These are phyloP conservation scores for Callyntrura sp. DNA, from an alignment of 2,888 invertebrate genomes.

Conservation along the genomic window DNA sequence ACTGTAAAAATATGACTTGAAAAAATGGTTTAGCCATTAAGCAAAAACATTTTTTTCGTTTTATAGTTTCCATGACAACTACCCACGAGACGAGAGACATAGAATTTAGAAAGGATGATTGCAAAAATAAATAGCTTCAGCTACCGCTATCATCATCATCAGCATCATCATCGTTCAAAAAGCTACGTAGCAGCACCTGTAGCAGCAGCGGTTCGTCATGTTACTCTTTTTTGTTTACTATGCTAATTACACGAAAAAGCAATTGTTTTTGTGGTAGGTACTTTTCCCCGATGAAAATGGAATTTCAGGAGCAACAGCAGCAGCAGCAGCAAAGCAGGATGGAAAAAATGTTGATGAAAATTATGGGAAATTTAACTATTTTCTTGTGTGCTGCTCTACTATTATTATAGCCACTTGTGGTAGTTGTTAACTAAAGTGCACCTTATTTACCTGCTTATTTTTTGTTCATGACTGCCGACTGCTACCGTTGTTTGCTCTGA, in stretches of 20 bases:
- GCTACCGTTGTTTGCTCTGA: neutral
- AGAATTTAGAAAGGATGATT: no score
- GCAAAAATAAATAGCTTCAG: neutral
- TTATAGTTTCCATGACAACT: no score
- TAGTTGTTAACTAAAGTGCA: neutral
- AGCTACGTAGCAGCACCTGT: no score
- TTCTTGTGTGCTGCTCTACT: slow-evolving; percentile 1
- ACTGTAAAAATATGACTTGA: no score
- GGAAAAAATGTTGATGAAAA: slow-evolving; percentile 18
- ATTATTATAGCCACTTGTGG: neutral
- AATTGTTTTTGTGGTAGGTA: neutral
- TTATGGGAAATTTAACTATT: slow-evolving; percentile 25
- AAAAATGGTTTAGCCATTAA: neutral
- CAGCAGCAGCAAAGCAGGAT: neutral
- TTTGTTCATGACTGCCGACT: no score
- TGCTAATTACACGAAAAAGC: slow-evolving; percentile 25
- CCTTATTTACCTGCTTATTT: neutral
- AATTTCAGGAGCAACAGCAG: neutral
- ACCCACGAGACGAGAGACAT: neutral
- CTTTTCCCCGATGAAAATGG: slow-evolving; percentile 1
- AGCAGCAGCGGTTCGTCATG: neutral
- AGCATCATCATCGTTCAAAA: neutral
- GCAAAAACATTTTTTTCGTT: neutral
- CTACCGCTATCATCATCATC: slow-evolving; percentile 4
- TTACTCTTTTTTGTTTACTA: no score